Percentiles rank a stretch among this genome's conserved stretches.
phyloP scores from a whole-genome alignment of 2,888 invertebrate genomes.

The Melikaiella ostensackeni region DNA sequence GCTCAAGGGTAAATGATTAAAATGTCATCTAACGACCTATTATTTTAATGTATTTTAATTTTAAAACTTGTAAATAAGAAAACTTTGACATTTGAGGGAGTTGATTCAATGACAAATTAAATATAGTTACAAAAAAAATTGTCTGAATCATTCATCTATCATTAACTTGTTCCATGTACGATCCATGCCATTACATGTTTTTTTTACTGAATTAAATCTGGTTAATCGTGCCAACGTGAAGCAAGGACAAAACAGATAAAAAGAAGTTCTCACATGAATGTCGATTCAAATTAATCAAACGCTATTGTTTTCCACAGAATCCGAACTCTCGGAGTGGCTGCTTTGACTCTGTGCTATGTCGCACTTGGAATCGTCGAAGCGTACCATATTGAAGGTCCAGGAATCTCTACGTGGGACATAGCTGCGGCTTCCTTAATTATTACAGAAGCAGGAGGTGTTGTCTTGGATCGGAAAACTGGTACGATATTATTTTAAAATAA shows the following conservation, averaged over 20 bases:
- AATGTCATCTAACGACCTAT: background rate
- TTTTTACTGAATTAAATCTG: background rate
- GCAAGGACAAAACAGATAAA: background rate
- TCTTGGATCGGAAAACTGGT: slow-evolving; percentile 80
- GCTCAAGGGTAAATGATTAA: slow-evolving; percentile 66
- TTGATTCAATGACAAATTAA: too few relatives aligned
- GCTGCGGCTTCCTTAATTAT: slow-evolving; percentile 87
- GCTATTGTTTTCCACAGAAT: slow-evolving; percentile 72
- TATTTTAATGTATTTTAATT: too few relatives aligned
- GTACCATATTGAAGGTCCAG: slow-evolving; percentile 84
- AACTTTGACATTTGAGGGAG: too few relatives aligned
- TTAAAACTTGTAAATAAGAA: too few relatives aligned
- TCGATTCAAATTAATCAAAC: background rate
- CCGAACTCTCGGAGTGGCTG: slow-evolving; percentile 86
- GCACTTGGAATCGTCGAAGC: slow-evolving; percentile 85
- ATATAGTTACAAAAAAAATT: too few relatives aligned
- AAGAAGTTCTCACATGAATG: background rate
- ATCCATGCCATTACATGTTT: background rate
- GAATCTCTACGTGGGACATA: slow-evolving; percentile 89
- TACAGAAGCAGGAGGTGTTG: slow-evolving; percentile 87
- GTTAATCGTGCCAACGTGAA: background rate
- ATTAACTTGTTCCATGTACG: background rate
- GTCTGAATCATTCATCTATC: background rate
- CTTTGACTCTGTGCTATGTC: slow-evolving; percentile 85
- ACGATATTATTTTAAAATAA: background rate